phyloP scores from a whole-genome alignment of 2,797 vertebrate genomes.

The Onychomys arenicola region DNA sequence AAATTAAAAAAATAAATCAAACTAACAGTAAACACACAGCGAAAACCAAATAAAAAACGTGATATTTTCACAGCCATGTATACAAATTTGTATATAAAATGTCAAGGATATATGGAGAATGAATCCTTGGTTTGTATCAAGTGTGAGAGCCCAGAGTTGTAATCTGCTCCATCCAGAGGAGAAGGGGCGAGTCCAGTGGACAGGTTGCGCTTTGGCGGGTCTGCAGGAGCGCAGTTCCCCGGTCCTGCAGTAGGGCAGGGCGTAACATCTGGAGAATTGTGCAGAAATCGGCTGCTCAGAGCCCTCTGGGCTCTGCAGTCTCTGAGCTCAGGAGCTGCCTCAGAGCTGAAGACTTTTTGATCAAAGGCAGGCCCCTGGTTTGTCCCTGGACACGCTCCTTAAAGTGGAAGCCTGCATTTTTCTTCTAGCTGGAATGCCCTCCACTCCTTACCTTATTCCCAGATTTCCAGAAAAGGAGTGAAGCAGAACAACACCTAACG shows the following conservation, averaged over 20 bases:
- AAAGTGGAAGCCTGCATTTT: not conserved
- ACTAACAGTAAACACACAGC: too few relatives aligned
- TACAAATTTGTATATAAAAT: not conserved
- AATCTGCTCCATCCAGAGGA: not conserved
- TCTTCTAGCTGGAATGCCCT: not conserved
- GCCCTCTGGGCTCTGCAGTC: not conserved
- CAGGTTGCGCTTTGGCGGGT: not conserved
- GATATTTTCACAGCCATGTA: not conserved
- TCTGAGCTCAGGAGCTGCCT: accelerated
- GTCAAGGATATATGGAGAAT: not conserved
- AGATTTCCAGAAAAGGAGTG: not conserved
- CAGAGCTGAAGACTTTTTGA: not conserved
- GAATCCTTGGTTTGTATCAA: not conserved
- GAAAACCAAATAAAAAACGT: not conserved
- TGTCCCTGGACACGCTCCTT: not conserved
- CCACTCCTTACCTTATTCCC: not conserved
- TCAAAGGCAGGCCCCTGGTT: not conserved
- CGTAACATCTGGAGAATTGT: accelerated
- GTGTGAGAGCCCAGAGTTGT: not conserved
- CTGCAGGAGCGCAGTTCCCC: accelerated
- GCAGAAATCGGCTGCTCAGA: accelerated
- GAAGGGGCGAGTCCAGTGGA: too few relatives aligned
- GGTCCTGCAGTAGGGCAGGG: accelerated
- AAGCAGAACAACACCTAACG: not conserved
- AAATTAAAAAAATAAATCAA: not conserved